Evolutionary conservation across 2,888 invertebrate species (phyloP).

Genomic region (Andrena minutula): DNA sequence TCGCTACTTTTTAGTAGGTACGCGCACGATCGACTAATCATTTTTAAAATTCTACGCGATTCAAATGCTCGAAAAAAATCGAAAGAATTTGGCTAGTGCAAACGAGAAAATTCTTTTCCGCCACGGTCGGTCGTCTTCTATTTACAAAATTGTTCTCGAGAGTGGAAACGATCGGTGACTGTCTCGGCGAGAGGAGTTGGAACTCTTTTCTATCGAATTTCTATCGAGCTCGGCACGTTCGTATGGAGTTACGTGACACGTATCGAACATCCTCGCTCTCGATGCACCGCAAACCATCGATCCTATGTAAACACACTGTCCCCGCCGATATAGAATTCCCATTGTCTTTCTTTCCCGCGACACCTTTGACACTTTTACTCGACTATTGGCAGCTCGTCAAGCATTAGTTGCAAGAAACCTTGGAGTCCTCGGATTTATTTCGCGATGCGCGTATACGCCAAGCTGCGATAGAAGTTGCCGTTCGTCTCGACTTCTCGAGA

Average conservation of each 20-base stretch:
- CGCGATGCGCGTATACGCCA: too few species aligned
- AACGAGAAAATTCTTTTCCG: constrained; percentile 7
- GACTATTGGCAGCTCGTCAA: background rate
- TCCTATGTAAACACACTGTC: constrained; percentile 57
- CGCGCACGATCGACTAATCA: too few species aligned
- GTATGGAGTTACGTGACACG: constrained; percentile 54
- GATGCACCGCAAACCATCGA: constrained; percentile 57
- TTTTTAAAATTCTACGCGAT: too few species aligned
- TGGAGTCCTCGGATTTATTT: too few species aligned
- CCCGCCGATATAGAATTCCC: constrained; percentile 36
- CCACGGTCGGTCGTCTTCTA: constrained; percentile 25
- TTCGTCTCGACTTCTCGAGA: too few species aligned
- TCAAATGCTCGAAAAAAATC: background rate
- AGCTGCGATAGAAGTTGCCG: too few species aligned
- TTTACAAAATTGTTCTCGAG: constrained; percentile 54
- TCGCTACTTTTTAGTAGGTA: background rate
- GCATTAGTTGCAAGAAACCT: too few species aligned
- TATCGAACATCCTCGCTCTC: constrained; percentile 45
- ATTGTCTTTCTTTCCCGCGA: constrained; percentile 34
- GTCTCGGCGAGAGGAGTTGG: constrained; percentile 1
- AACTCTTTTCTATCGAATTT: constrained; percentile 46
- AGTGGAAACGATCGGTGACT: constrained; percentile 50
- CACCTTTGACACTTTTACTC: constrained; percentile 34
- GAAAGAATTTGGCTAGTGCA: constrained; percentile 31
- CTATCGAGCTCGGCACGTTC: constrained; percentile 37